Percentiles rank a stretch among this genome's conserved stretches.
Conservation (phyloP, 2,888 invertebrate species). For the Tipula lateralis region DNA sequence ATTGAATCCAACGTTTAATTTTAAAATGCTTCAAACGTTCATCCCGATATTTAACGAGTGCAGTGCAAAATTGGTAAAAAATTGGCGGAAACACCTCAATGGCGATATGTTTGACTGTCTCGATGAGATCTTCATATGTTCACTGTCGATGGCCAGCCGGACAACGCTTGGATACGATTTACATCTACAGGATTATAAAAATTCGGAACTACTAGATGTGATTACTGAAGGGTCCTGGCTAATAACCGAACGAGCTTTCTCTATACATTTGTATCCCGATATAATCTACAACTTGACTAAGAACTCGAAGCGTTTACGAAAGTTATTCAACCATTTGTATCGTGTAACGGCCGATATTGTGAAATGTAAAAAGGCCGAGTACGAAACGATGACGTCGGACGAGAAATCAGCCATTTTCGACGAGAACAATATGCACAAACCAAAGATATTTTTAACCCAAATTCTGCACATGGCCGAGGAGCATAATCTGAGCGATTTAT, state of each 20-base stretch:
- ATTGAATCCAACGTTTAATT: slow-evolving; percentile 25
- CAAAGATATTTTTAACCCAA: slow-evolving; percentile 26
- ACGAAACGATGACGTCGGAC: not conserved
- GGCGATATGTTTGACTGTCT: not conserved
- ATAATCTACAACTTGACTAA: slow-evolving; percentile 25
- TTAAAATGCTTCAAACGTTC: not conserved
- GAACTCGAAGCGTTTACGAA: not conserved
- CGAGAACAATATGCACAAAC: not conserved
- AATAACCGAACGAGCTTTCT: not conserved
- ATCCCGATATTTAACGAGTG: not conserved
- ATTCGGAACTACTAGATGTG: not conserved
- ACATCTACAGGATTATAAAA: not conserved
- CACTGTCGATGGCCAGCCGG: not conserved
- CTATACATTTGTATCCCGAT: not conserved
- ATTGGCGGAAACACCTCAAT: not conserved
- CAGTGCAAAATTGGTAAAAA: not conserved
- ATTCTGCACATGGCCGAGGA: not conserved
- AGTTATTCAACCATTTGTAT: not conserved
- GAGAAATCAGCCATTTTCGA: not conserved
- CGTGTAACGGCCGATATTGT: not conserved
- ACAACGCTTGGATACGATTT: not conserved
- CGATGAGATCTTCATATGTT: not conserved
- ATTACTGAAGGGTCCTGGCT: not conserved
- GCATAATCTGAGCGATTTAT: not conserved
- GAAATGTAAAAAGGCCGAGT: not conserved